phyloP scores from a whole-genome alignment of 2,888 invertebrate genomes.

The Hanleya hanleyi region DNA sequence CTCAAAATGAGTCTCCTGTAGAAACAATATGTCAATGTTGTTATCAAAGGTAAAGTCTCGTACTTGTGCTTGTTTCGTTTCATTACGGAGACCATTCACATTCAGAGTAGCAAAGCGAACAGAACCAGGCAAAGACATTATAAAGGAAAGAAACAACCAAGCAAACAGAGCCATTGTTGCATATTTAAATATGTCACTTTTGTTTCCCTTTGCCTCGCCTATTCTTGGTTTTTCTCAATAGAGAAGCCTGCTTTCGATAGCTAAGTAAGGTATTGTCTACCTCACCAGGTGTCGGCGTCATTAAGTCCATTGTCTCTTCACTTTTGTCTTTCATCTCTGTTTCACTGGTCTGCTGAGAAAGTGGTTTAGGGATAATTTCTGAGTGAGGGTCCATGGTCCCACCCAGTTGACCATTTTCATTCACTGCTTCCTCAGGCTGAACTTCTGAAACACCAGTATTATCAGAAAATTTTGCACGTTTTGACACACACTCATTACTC shows the following conservation, averaged over 20 bases:
- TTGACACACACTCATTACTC: too few relatives aligned
- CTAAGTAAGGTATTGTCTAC: neutral
- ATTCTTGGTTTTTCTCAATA: too few relatives aligned
- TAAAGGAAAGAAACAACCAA: neutral
- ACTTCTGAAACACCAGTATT: too few relatives aligned
- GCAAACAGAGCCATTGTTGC: neutral
- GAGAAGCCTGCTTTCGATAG: neutral
- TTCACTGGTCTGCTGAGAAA: too few relatives aligned
- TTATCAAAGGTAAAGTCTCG: neutral
- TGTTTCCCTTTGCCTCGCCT: too few relatives aligned
- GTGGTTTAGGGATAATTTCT: too few relatives aligned
- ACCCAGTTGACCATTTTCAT: too few relatives aligned
- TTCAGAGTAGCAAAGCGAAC: neutral
- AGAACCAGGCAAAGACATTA: neutral
- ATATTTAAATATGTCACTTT: neutral
- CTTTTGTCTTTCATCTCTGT: too few relatives aligned
- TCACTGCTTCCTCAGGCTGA: too few relatives aligned
- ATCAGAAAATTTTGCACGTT: too few relatives aligned
- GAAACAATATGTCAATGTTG: neutral
- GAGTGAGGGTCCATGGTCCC: too few relatives aligned
- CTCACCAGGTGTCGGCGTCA: neutral
- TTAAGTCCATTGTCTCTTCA: neutral
- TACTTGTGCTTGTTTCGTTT: neutral
- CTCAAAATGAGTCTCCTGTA: neutral
- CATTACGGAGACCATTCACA: neutral